phyloP scores from a whole-genome alignment of 2,888 invertebrate genomes.

The Sepiola atlantica region DNA sequence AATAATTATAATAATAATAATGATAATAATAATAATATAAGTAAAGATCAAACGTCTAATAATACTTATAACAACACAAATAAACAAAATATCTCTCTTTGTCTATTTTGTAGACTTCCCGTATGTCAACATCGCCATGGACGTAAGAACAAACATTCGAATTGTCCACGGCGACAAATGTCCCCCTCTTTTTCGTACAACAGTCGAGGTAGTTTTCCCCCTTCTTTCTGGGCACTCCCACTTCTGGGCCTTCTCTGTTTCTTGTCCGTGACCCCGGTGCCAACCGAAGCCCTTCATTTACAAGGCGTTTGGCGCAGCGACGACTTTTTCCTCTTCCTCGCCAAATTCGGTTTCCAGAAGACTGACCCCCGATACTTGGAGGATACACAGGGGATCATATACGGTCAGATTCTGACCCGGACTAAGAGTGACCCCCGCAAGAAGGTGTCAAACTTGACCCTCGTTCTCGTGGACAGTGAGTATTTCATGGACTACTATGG shows the following conservation, averaged over 20 bases:
- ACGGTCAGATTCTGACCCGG: constrained; percentile 91
- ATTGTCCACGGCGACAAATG: neutral
- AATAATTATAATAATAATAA: neutral
- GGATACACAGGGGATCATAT: constrained; percentile 94
- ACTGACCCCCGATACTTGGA: constrained; percentile 89
- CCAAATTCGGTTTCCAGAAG: constrained; percentile 97
- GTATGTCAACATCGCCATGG: neutral
- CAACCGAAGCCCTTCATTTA: constrained; percentile 62
- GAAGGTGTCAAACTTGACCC: constrained; percentile 79
- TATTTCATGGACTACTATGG: constrained; percentile 93
- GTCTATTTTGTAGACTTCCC: neutral
- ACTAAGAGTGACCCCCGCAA: constrained; percentile 46
- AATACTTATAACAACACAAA: neutral
- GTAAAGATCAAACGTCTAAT: neutral
- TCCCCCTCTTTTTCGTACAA: neutral
- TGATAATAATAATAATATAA: neutral
- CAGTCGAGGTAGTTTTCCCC: neutral
- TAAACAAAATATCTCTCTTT: neutral
- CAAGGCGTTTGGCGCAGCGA: constrained; percentile 71
- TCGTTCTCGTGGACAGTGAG: constrained; percentile 91
- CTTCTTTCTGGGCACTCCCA: neutral
- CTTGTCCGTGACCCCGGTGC: neutral
- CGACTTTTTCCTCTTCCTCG: constrained; percentile 86
- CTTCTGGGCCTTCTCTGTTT: neutral
- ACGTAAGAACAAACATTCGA: neutral